A percentile compares a stretch with the other conserved stretches of the same genome.
phyloP scores from a whole-genome alignment of 35 echinoderm and acorn worm genomes.

The Strongylocentrotus purpuratus region DNA sequence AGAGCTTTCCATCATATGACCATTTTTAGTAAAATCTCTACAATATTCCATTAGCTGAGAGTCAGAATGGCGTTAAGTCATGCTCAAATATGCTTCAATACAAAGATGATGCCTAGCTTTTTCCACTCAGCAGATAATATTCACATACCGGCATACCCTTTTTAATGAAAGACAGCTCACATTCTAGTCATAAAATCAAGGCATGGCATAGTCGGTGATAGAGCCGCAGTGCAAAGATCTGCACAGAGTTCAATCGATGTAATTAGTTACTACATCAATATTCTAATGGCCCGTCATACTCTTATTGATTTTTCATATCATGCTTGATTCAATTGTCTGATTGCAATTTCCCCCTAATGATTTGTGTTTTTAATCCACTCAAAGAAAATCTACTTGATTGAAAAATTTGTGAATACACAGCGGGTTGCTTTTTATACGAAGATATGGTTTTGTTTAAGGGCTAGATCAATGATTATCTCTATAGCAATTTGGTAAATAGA shows the following conservation, averaged over 20 bases:
- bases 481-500: not conserved
- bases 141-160: not conserved
- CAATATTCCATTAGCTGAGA: too few relatives aligned
- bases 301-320: conserved; percentile 19
- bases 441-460: too few relatives aligned
- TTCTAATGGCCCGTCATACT: not conserved
- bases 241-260: conserved; percentile 9
- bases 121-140: too few relatives aligned
- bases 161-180: not conserved
- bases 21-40: too few relatives aligned
- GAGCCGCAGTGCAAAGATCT: not conserved
- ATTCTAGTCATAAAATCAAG: not conserved
- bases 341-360: not conserved
- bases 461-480: not conserved
- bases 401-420: not conserved
- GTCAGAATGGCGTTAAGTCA: too few relatives aligned
- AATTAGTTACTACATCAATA: conserved; percentile 38
- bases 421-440: not conserved
- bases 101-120: too few relatives aligned
- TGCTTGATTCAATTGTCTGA: conserved; percentile 36
- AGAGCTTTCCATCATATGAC: too few relatives aligned
- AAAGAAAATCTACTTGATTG: not conserved
- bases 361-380: conserved; percentile 2
- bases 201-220: not conserved
- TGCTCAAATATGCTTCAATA: too few relatives aligned